Evolutionary conservation across 2,888 invertebrate species (phyloP).

Genomic region (Halictus quadricinctus): DNA sequence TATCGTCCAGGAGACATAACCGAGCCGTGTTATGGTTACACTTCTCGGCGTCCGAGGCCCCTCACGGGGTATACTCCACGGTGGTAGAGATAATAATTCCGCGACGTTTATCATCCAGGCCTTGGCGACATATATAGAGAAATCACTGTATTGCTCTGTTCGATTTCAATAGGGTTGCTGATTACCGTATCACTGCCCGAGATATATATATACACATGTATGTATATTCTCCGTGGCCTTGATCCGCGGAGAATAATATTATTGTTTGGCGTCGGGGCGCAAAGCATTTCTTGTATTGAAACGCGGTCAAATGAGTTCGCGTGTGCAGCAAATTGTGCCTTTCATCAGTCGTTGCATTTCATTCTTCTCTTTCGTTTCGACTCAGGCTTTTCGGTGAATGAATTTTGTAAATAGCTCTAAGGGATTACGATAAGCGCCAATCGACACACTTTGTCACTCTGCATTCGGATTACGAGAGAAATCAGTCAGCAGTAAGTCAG

Average conservation of each 20-base stretch:
- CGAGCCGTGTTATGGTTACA: too few relatives aligned
- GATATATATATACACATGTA: neutral
- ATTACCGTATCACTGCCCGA: slow-evolving; percentile 36
- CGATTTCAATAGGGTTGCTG: neutral
- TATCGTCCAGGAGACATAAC: too few relatives aligned
- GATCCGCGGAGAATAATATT: slow-evolving; percentile 21
- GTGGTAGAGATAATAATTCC: too few relatives aligned
- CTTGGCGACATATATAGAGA: too few relatives aligned
- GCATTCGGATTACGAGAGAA: neutral
- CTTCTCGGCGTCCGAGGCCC: too few relatives aligned
- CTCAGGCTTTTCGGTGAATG: slow-evolving; percentile 23
- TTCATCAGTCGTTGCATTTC: slow-evolving; percentile 28
- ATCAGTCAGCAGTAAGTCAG: neutral
- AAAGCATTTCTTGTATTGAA: slow-evolving; percentile 27
- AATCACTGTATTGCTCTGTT: neutral
- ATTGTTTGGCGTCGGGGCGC: slow-evolving; percentile 11
- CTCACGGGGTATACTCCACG: too few relatives aligned
- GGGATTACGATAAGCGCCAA: slow-evolving; percentile 27
- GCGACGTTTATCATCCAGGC: too few relatives aligned
- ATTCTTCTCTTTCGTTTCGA: neutral
- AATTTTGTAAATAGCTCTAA: slow-evolving; percentile 50
- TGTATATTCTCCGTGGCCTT: slow-evolving; percentile 28
- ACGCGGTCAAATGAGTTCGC: slow-evolving; percentile 26
- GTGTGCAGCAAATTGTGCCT: slow-evolving; percentile 43
- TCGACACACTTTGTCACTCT: slow-evolving; percentile 24